These are phyloP conservation scores for Tryphoninae sp. DNA, from an alignment of 2,888 invertebrate genomes.

Conservation along the genomic window DNA sequence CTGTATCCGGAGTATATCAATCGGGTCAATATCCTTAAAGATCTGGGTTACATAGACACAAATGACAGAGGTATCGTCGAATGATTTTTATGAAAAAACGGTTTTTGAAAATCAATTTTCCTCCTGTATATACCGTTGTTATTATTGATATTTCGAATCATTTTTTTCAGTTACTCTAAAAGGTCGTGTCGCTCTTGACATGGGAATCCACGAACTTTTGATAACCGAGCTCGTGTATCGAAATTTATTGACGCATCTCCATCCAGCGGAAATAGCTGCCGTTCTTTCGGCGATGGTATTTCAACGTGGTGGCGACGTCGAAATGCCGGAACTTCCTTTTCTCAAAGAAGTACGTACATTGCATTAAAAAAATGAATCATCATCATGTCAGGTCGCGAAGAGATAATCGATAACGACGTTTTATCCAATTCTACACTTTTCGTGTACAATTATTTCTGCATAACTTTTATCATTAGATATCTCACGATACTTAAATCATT, in stretches of 20 bases:
- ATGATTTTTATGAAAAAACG: slow-evolving; percentile 33
- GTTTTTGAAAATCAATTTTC: background rate
- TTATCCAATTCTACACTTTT: no score
- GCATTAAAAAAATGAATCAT: background rate
- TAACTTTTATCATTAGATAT: slow-evolving; percentile 7
- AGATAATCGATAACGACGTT: background rate
- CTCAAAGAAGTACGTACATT: slow-evolving; percentile 82
- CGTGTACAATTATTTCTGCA: no score
- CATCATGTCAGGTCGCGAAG: background rate
- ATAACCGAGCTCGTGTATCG: slow-evolving; percentile 97
- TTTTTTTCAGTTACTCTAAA: slow-evolving; percentile 86
- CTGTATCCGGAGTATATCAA: slow-evolving; percentile 95
- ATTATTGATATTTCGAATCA: background rate
- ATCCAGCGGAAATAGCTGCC: slow-evolving; percentile 96
- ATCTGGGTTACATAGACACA: slow-evolving; percentile 89
- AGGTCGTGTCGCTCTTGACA: slow-evolving; percentile 93
- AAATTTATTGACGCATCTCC: slow-evolving; percentile 92
- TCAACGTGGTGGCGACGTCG: slow-evolving; percentile 88
- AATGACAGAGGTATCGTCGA: slow-evolving; percentile 85
- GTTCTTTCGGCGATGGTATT: slow-evolving; percentile 96
- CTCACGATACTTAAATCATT: background rate
- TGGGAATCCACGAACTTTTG: slow-evolving; percentile 94
- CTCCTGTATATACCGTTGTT: no score
- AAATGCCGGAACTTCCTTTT: slow-evolving; percentile 79
- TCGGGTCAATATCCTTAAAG: slow-evolving; percentile 88